phyloP scores from a whole-genome alignment of 2,888 invertebrate genomes.

The Limnephilus rhombicus region DNA sequence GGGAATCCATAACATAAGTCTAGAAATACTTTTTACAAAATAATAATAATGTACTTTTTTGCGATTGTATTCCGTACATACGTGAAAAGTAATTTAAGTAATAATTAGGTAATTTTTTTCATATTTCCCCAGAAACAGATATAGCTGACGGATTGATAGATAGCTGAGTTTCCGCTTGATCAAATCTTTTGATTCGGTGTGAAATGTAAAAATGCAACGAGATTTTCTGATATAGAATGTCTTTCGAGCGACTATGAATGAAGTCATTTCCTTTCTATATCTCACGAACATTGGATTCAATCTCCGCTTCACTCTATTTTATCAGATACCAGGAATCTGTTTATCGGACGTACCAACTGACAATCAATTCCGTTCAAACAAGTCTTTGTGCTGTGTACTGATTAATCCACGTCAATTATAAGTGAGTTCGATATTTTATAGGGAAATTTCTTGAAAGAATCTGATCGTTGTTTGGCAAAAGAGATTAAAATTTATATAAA shows the following conservation, averaged over 20 bases:
- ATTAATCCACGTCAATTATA: not conserved
- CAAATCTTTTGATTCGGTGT: not conserved
- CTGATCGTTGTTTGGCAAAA: not conserved
- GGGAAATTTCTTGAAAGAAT: not conserved
- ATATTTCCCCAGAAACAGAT: not conserved
- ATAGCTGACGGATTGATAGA: not conserved
- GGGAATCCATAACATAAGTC: too few species aligned
- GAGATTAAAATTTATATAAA: not conserved
- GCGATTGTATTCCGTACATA: too few species aligned
- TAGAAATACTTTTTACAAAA: too few species aligned
- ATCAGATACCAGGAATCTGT: not conserved
- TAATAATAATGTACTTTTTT: too few species aligned
- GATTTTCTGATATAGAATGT: not conserved
- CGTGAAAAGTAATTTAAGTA: too few species aligned
- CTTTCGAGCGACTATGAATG: not conserved
- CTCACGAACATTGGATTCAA: slow-evolving; percentile 28
- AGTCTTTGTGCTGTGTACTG: not conserved
- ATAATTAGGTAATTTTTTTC: too few species aligned
- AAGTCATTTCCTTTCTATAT: not conserved
- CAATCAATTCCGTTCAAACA: not conserved
- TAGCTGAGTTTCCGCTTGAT: not conserved
- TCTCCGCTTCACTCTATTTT: slow-evolving; percentile 4
- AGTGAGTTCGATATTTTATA: not conserved
- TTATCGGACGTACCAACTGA: not conserved
- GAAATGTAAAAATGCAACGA: slow-evolving; percentile 20